phyloP scores from a whole-genome alignment of 2,888 invertebrate genomes.

The Steromphala cineraria region DNA sequence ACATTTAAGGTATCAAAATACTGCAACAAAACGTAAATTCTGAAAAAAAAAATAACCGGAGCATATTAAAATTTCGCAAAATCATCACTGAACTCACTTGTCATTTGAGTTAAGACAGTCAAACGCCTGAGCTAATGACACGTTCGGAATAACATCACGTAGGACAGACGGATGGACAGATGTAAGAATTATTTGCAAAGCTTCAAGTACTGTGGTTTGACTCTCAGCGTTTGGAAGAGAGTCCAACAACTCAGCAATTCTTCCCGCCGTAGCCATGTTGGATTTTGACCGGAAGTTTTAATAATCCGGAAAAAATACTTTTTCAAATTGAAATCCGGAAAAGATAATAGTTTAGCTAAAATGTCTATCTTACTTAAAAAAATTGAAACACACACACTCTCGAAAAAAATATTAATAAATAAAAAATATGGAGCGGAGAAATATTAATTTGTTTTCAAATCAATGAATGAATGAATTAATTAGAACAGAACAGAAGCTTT shows the following conservation, averaged over 20 bases:
- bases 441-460: too few species aligned
- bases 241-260: conserved; percentile 53
- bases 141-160: conserved; percentile 50
- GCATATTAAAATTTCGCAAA: neutral
- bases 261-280: conserved; percentile 44
- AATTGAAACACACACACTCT: too few species aligned
- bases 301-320: neutral
- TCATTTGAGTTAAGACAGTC: conserved; percentile 61
- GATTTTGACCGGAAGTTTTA: neutral
- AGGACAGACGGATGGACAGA: conserved; percentile 46
- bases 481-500: too few species aligned
- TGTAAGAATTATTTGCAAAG: conserved; percentile 57
- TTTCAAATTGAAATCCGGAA: too few species aligned
- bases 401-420: too few species aligned
- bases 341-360: too few species aligned
- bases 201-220: conserved; percentile 51
- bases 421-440: too few species aligned
- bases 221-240: conserved; percentile 51
- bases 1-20: too few species aligned
- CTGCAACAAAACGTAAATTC: neutral
- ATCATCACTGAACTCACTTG: conserved; percentile 46
- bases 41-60: conserved; percentile 11
- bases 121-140: conserved; percentile 60
- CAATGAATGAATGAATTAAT: too few species aligned
- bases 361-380: too few species aligned